Evolutionary conservation across 2,797 vertebrate species (phyloP).

Genomic region (Enteromius trimaculatus): DNA sequence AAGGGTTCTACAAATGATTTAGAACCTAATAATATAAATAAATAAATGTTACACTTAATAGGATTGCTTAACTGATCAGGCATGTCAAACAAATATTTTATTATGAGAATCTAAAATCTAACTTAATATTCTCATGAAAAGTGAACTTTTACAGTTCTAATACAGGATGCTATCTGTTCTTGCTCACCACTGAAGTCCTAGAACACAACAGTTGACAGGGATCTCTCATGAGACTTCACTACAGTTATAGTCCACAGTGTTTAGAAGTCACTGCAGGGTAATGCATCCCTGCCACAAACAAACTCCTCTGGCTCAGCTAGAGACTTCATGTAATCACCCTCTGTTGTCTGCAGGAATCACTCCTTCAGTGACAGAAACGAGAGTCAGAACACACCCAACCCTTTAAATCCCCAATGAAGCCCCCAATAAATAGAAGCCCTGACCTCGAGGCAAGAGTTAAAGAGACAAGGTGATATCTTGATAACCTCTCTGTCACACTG

Average conservation of each 20-base stretch:
- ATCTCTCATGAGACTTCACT: neutral
- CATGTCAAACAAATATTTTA: neutral
- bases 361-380: constrained; percentile 6
- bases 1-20: neutral
- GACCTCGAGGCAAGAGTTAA: constrained; percentile 31
- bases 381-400: constrained; percentile 28
- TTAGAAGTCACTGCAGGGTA: constrained; percentile 27
- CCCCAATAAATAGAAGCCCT: constrained; percentile 32
- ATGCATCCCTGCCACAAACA: constrained; percentile 32
- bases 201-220: neutral
- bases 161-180: neutral
- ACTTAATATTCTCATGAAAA: neutral
- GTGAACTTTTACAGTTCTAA: neutral
- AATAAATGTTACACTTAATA: neutral
- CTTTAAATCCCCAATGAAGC: constrained; percentile 41
- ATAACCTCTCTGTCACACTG: constrained; percentile 38
- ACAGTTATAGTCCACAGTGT: constrained; percentile 11
- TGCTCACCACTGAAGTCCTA: neutral
- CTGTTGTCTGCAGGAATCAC: constrained; percentile 36
- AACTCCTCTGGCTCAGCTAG: constrained; percentile 29
- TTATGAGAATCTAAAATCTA: neutral
- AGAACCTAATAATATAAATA: neutral
- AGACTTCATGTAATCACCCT: constrained; percentile 31
- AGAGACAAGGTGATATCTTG: constrained; percentile 32
- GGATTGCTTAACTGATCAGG: neutral